phyloP scores from a whole-genome alignment of 1,140 invertebrate species.

The Camponotus floridanus region DNA sequence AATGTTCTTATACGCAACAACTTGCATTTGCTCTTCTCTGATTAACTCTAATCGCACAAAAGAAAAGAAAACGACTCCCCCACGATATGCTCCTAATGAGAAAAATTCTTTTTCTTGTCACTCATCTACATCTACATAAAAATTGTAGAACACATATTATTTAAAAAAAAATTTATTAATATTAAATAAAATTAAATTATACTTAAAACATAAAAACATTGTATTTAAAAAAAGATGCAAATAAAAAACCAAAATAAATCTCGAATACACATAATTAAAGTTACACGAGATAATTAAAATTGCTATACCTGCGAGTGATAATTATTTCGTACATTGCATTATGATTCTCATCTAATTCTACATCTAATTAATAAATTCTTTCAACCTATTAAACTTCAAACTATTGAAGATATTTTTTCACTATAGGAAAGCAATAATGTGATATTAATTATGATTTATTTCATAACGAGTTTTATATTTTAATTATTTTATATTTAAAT shows the following conservation, averaged over 20 bases:
- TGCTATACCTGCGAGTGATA: background rate
- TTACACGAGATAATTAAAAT: slow-evolving; percentile 7
- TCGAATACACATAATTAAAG: background rate
- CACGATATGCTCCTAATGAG: background rate
- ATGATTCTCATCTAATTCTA: background rate
- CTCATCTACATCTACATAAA: background rate
- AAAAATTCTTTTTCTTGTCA: background rate
- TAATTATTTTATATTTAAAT: background rate
- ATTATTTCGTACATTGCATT: background rate
- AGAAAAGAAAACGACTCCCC: background rate
- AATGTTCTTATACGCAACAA: slow-evolving; percentile 5
- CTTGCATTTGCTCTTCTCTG: background rate
- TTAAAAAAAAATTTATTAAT: background rate
- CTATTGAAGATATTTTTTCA: background rate
- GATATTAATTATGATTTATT: background rate
- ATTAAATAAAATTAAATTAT: too few relatives aligned
- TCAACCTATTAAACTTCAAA: background rate
- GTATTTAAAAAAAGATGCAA: background rate
- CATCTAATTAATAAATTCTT: slow-evolving; percentile 27
- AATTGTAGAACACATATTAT: background rate
- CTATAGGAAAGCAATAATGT: background rate
- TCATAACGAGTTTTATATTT: slow-evolving; percentile 6
- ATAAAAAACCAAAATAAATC: background rate
- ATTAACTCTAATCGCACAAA: background rate
- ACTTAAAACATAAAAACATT: background rate